These are phyloP conservation scores for Prosopocoilus inquinatus DNA, from an alignment of 2,888 invertebrate species.

Conservation along the genomic window DNA sequence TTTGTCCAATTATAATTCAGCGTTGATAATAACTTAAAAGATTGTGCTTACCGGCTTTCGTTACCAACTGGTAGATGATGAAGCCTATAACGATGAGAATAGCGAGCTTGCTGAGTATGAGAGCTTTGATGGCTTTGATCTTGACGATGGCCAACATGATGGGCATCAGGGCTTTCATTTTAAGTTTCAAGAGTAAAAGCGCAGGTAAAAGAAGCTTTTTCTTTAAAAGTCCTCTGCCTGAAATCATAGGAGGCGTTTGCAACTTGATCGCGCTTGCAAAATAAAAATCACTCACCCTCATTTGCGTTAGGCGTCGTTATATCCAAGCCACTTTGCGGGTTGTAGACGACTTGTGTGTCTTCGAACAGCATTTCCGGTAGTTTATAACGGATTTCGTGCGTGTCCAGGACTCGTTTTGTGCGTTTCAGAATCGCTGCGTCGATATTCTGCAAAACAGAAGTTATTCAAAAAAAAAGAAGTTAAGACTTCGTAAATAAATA, in stretches of 20 bases:
- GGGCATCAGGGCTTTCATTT: constrained; percentile 81
- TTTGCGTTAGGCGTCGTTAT: constrained; percentile 52
- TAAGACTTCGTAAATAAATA: background rate
- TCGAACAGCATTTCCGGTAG: constrained; percentile 72
- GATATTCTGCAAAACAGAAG: constrained; percentile 55
- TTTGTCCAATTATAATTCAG: too few species aligned
- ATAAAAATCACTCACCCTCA: constrained; percentile 53
- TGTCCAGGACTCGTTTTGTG: constrained; percentile 66
- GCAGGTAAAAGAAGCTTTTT: constrained; percentile 81
- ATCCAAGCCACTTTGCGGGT: constrained; percentile 65
- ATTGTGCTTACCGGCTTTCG: constrained; percentile 65
- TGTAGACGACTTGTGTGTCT: constrained; percentile 64
- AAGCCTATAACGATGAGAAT: constrained; percentile 79
- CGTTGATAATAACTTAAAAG: too few species aligned
- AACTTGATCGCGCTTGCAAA: background rate
- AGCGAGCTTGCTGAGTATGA: constrained; percentile 80
- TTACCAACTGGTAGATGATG: constrained; percentile 73
- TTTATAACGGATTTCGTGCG: constrained; percentile 71
- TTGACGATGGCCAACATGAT: constrained; percentile 76
- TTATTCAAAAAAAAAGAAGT: background rate
- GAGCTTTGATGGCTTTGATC: constrained; percentile 78
- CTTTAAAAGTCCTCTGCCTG: constrained; percentile 55
- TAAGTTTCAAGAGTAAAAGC: constrained; percentile 75
- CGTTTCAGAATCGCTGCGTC: constrained; percentile 76
- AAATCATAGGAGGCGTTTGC: constrained; percentile 4